Evolutionary conservation across 2,888 invertebrate genomes (phyloP).

Genomic region (Orthosia gothica): DNA sequence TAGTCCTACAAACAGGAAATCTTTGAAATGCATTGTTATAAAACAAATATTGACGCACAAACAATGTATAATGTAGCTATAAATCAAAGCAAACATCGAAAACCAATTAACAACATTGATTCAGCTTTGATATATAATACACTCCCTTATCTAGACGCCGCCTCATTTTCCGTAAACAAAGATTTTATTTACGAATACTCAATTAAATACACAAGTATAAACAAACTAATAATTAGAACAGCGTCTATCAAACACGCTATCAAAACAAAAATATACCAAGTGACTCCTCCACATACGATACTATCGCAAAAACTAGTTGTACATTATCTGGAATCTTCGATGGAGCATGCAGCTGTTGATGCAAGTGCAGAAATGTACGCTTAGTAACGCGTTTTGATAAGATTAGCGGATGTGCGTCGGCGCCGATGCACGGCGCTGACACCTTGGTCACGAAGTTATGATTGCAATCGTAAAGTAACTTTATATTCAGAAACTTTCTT

Average conservation of each 20-base stretch:
- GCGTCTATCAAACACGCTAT: conserved; percentile 58
- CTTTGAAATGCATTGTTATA: no score
- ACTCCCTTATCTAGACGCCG: conserved; percentile 56
- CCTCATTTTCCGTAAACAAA: conserved; percentile 45
- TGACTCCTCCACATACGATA: conserved; percentile 72
- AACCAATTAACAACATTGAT: conserved; percentile 44
- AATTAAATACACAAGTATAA: conserved; percentile 38
- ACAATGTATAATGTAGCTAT: conserved; percentile 3
- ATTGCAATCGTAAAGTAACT: conserved; percentile 60
- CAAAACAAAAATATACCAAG: conserved; percentile 66
- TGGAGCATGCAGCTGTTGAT: conserved; percentile 75
- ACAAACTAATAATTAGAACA: conserved; percentile 58
- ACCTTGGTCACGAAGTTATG: conserved; percentile 71
- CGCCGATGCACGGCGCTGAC: conserved; percentile 77
- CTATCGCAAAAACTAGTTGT: conserved; percentile 76
- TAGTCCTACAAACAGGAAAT: background rate
- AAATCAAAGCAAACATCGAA: conserved; percentile 6
- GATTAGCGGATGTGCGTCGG: conserved; percentile 77
- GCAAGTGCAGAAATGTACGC: conserved; percentile 80
- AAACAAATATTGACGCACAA: conserved; percentile 1
- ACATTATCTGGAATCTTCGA: conserved; percentile 80
- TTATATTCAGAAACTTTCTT: conserved; percentile 55
- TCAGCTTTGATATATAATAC: conserved; percentile 25
- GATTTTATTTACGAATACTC: conserved; percentile 48
- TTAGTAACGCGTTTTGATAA: conserved; percentile 77